These are phyloP conservation scores for Maccullochella peelii DNA, from an alignment of 2,113 vertebrate species.

Conservation along the genomic window DNA sequence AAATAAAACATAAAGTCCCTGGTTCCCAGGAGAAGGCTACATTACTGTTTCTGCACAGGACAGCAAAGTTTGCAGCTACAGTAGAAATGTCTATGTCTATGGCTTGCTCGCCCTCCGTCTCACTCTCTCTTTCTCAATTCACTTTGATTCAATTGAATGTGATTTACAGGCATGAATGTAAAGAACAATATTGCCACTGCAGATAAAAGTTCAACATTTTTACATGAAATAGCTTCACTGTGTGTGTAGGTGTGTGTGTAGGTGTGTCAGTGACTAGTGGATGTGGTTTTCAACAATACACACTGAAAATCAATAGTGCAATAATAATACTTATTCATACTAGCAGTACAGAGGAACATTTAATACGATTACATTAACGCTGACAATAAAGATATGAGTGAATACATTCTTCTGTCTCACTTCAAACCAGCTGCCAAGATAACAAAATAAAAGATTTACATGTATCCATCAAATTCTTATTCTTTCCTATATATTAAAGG, in stretches of 20 bases:
- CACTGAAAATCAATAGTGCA: constrained; percentile 21
- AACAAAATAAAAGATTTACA: too few relatives aligned
- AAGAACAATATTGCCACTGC: constrained; percentile 28
- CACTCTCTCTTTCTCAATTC: constrained; percentile 5
- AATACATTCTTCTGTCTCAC: too few relatives aligned
- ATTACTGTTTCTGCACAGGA: constrained; percentile 82
- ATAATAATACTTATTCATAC: constrained; percentile 15
- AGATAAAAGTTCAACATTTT: constrained; percentile 23
- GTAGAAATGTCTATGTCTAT: constrained; percentile 22
- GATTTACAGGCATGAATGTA: constrained; percentile 27
- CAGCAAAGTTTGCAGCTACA: constrained; percentile 73
- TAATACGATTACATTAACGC: neutral
- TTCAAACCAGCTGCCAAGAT: too few relatives aligned
- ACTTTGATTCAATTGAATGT: constrained; percentile 29
- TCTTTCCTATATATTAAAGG: too few relatives aligned
- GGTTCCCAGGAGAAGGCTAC: constrained; percentile 71
- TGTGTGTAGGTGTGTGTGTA: neutral
- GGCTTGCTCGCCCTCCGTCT: neutral
- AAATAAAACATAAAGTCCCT: constrained; percentile 90
- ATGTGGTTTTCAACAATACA: constrained; percentile 1
- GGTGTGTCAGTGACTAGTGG: neutral
- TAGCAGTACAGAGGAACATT: constrained; percentile 9
- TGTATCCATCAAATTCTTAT: too few relatives aligned
- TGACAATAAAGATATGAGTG: too few relatives aligned
- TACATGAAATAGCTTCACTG: neutral